Percentiles rank a stretch among this genome's conserved stretches.
Evolutionary conservation across 1,140 invertebrate genomes (phyloP).

Genomic region (Drosophila dunni): DNA sequence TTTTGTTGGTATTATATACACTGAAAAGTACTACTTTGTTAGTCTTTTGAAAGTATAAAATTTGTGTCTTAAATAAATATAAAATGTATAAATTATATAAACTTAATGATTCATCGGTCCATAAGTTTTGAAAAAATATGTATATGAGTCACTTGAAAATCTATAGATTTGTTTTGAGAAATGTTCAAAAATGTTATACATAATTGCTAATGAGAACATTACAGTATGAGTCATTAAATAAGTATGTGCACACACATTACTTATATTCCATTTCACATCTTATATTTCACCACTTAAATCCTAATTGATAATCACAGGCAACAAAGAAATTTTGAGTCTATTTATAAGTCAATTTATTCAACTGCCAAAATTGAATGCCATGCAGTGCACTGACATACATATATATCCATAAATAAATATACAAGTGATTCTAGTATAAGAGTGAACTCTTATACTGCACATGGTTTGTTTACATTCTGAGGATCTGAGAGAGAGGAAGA

Average conservation of each 20-base stretch:
- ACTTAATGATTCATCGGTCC: conserved; percentile 1
- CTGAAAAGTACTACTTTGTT: no score
- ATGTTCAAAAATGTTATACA: no score
- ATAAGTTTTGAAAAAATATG: neutral
- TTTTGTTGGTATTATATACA: no score
- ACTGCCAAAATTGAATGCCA: conserved; percentile 50
- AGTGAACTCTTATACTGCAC: conserved; percentile 31
- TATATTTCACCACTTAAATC: conserved; percentile 72
- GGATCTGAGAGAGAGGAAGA: conserved; percentile 7
- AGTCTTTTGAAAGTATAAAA: no score
- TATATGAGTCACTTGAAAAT: conserved; percentile 8
- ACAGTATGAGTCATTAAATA: conserved; percentile 30
- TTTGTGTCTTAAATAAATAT: neutral
- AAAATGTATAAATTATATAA: neutral
- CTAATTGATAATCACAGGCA: conserved; percentile 65
- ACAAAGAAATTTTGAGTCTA: conserved; percentile 45
- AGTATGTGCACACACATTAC: conserved; percentile 10
- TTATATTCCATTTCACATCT: conserved; percentile 61
- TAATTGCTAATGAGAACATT: neutral
- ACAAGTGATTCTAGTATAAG: conserved; percentile 44
- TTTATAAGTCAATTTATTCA: conserved; percentile 64
- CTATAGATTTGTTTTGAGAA: neutral
- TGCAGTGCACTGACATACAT: conserved; percentile 63
- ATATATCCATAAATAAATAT: conserved; percentile 35
- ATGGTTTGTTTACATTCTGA: conserved; percentile 66